A percentile compares a stretch with the other conserved stretches of the same genome.
phyloP scores from a whole-genome alignment of 1,140 invertebrate genomes.

The fruit fly (Drosophila melanogaster) region DNA sequence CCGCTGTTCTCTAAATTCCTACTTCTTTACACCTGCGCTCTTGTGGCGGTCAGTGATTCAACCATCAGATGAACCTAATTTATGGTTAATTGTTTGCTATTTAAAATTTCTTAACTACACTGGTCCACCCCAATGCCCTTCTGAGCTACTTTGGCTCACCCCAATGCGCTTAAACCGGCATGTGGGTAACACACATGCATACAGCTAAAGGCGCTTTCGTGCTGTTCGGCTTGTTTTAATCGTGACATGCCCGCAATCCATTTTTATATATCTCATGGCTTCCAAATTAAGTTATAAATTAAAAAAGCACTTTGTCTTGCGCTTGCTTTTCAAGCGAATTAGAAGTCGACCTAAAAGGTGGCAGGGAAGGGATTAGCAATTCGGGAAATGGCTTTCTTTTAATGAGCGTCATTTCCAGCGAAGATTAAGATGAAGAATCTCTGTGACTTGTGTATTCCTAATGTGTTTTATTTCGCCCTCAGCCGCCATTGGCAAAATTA shows the following conservation, averaged over 20 bases:
- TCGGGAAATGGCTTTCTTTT: slow-evolving; percentile 44
- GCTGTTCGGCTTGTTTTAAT: slow-evolving; percentile 47
- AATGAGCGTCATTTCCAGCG: slow-evolving; percentile 43
- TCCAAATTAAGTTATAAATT: slow-evolving; percentile 66
- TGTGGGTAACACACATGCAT: slow-evolving; percentile 6
- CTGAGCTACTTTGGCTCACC: not conserved
- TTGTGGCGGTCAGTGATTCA: too few species aligned
- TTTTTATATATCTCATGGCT: slow-evolving; percentile 56
- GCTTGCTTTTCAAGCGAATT: slow-evolving; percentile 38
- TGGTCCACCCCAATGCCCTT: not conserved
- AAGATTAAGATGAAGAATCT: slow-evolving; percentile 51
- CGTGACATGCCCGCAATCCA: slow-evolving; percentile 57
- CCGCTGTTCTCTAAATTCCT: too few species aligned
- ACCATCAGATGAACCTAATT: too few species aligned
- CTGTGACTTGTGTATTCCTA: slow-evolving; percentile 35
- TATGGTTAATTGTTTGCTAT: too few species aligned
- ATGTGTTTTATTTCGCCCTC: slow-evolving; percentile 27
- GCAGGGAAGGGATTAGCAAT: slow-evolving; percentile 39
- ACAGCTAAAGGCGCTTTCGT: slow-evolving; percentile 38
- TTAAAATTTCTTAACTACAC: not conserved
- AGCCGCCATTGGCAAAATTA: slow-evolving; percentile 1
- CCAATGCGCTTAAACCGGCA: slow-evolving; percentile 1
- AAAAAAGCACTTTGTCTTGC: slow-evolving; percentile 61
- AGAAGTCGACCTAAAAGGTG: slow-evolving; percentile 18
- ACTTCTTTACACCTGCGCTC: too few species aligned